Evolutionary conservation across 2,797 vertebrate genomes (phyloP).

Genomic region (Emys orbicularis): DNA sequence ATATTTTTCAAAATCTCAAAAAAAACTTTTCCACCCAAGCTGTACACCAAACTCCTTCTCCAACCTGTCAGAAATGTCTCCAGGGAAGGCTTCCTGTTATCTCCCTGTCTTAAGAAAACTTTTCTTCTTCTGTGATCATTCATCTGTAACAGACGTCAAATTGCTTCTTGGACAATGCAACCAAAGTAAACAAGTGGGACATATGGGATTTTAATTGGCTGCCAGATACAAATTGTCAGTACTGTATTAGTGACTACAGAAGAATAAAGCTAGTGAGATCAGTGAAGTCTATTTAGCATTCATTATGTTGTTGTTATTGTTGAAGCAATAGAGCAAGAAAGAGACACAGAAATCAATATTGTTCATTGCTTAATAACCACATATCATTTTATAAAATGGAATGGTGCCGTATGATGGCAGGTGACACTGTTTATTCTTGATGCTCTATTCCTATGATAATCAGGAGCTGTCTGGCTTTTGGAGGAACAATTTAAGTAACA

Average conservation of each 20-base stretch:
- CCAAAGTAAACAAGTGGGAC: background rate
- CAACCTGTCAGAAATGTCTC: background rate
- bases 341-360: constrained; percentile 69
- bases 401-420: constrained; percentile 31
- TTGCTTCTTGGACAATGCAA: background rate
- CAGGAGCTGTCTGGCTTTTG: background rate
- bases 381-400: constrained; percentile 58
- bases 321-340: constrained; percentile 52
- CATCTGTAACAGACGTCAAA: background rate
- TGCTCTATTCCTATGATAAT: background rate
- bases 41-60: background rate
- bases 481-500: background rate
- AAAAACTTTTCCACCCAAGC: background rate
- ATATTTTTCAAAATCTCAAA: background rate
- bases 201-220: background rate
- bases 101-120: background rate
- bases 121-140: background rate
- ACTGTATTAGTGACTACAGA: background rate
- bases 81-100: background rate
- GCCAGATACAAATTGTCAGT: background rate
- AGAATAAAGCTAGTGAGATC: constrained; percentile 34
- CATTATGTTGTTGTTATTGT: constrained; percentile 16
- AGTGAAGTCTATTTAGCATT: constrained; percentile 54
- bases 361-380: constrained; percentile 60
- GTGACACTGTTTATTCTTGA: constrained; percentile 48